These are phyloP conservation scores for Metaphire vulgaris DNA, from an alignment of 1,140 invertebrate species.

Conservation along the genomic window DNA sequence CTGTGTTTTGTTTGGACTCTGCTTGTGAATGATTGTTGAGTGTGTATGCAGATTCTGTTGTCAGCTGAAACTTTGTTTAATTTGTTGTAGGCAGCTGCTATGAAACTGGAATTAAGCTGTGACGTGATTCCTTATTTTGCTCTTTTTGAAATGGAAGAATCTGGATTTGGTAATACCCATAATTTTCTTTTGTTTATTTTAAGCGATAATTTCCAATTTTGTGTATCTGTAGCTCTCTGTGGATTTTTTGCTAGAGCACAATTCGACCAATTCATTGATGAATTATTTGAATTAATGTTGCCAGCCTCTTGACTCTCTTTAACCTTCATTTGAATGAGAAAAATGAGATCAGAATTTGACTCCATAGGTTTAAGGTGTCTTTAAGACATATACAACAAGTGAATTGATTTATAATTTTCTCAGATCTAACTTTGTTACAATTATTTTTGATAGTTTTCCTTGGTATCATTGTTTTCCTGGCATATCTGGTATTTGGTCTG, in stretches of 20 bases:
- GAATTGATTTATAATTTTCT: too few species aligned
- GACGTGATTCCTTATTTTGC: background rate
- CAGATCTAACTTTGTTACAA: too few species aligned
- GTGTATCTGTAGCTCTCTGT: background rate
- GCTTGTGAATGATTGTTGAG: background rate
- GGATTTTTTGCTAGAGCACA: background rate
- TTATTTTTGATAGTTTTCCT: too few species aligned
- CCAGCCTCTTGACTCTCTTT: background rate
- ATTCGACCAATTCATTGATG: background rate
- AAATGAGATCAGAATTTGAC: background rate
- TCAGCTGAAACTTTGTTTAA: background rate
- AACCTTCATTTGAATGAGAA: background rate
- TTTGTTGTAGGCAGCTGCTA: background rate
- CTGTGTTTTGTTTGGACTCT: too few species aligned
- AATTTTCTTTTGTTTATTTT: background rate
- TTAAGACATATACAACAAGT: too few species aligned
- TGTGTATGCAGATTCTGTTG: background rate
- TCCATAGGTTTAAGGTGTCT: too few species aligned
- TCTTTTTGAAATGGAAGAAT: constrained; percentile 1
- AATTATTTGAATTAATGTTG: background rate
- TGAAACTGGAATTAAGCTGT: background rate
- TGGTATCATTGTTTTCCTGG: too few species aligned
- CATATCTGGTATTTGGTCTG: too few species aligned
- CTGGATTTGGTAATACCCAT: background rate
- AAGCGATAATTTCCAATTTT: background rate